Evolutionary conservation across 2,888 invertebrate species (phyloP).

Genomic region (Temnothorax rugatulus): DNA sequence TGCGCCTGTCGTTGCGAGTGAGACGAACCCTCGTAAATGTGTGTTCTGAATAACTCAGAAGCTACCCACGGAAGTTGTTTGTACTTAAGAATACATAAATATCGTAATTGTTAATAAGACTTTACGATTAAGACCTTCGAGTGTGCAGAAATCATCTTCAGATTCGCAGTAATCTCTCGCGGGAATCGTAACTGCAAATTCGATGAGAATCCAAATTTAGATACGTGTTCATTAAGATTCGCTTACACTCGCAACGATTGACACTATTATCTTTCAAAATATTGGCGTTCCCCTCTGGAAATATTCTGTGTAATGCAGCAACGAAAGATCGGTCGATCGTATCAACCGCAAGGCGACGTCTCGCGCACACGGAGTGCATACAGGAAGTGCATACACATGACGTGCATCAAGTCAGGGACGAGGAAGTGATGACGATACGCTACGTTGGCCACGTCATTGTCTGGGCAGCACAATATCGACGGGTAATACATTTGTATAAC

Average conservation of each 20-base stretch:
- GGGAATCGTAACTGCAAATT: not conserved
- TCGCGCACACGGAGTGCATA: conserved; percentile 31
- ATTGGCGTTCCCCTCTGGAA: conserved; percentile 23
- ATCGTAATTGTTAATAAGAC: not conserved
- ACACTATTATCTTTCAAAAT: conserved; percentile 13
- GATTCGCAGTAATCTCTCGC: not conserved
- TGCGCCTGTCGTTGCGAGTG: conserved; percentile 3
- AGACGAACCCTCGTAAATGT: not conserved
- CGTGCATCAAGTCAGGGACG: conserved; percentile 43
- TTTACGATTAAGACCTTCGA: not conserved
- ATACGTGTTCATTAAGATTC: not conserved
- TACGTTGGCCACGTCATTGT: conserved; percentile 66
- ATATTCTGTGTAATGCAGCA: conserved; percentile 26
- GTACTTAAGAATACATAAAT: not conserved
- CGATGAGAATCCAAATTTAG: not conserved
- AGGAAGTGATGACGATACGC: conserved; percentile 55
- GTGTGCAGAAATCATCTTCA: not conserved
- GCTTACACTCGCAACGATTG: not conserved
- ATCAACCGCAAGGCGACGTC: conserved; percentile 36
- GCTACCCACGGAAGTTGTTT: not conserved
- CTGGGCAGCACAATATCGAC: conserved; percentile 79
- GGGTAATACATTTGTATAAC: conserved; percentile 79
- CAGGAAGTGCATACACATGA: conserved; percentile 30
- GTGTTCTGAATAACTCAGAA: not conserved
- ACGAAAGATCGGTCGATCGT: conserved; percentile 31